Conservation (phyloP, 2,797 vertebrate species). For the Eospalax fontanierii region DNA sequence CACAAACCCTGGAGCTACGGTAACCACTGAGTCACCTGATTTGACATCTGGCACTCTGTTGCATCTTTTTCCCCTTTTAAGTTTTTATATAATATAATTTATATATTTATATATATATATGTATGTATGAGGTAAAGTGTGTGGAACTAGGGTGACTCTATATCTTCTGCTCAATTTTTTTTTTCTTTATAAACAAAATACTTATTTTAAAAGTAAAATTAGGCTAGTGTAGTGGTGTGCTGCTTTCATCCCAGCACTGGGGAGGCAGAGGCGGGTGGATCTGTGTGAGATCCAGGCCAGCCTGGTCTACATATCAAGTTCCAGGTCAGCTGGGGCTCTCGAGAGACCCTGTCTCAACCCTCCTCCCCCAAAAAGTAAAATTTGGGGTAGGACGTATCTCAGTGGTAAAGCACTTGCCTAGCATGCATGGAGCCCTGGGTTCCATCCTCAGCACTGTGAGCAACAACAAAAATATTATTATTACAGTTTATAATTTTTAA, state of each 20-base stretch:
- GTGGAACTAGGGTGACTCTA: neutral
- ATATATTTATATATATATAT: too few species aligned
- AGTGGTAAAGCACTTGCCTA: neutral
- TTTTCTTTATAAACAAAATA: constrained; percentile 32
- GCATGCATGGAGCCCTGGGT: neutral
- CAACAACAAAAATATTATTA: neutral
- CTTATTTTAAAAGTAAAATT: neutral
- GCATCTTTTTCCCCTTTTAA: neutral
- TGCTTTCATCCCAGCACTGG: too few species aligned
- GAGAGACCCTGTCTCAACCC: too few species aligned
- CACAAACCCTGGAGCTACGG: neutral
- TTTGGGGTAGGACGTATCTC: neutral
- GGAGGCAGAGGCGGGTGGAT: too few species aligned
- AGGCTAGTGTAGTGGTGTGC: too few species aligned
- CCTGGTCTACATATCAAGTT: too few species aligned
- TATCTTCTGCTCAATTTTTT: neutral
- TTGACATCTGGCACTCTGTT: neutral
- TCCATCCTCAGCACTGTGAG: neutral
- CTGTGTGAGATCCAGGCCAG: too few species aligned
- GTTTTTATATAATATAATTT: neutral
- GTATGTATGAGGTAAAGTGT: neutral
- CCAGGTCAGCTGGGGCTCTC: too few species aligned
- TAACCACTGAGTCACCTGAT: neutral
- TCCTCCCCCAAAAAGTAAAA: neutral
- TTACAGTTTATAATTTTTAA: neutral